These are phyloP conservation scores for Cryptosula pallasiana DNA, from an alignment of 2,888 invertebrate genomes.

Conservation along the genomic window DNA sequence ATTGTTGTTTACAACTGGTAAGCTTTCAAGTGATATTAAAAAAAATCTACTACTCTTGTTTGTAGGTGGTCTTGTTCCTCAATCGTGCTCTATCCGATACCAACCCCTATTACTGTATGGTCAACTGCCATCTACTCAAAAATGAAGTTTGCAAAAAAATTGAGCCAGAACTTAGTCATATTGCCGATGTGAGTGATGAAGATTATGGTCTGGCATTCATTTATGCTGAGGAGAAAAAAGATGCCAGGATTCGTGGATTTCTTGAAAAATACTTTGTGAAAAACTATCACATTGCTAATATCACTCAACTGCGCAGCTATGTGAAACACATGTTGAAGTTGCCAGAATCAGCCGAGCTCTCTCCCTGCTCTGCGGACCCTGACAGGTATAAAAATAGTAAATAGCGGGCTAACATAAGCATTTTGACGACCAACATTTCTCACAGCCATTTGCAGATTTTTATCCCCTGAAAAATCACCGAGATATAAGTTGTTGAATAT, in stretches of 20 bases:
- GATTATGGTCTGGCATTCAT: slow-evolving; percentile 19
- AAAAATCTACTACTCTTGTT: neutral
- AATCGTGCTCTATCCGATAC: slow-evolving; percentile 20
- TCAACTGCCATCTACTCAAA: slow-evolving; percentile 37
- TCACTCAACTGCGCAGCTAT: neutral
- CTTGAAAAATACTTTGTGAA: neutral
- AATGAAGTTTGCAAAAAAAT: slow-evolving; percentile 33
- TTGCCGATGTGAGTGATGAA: neutral
- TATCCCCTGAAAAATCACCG: no score
- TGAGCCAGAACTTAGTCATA: slow-evolving; percentile 16
- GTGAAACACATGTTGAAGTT: neutral
- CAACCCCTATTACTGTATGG: slow-evolving; percentile 34
- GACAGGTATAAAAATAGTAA: no score
- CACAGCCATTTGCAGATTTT: no score
- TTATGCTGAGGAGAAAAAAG: slow-evolving; percentile 19
- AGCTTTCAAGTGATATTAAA: no score
- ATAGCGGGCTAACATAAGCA: no score
- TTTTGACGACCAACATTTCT: no score
- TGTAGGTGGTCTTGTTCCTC: slow-evolving; percentile 14
- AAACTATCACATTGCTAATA: neutral
- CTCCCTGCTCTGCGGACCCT: neutral
- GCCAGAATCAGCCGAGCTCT: neutral
- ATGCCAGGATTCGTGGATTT: slow-evolving; percentile 10
- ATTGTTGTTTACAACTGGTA: no score
- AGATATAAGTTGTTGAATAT: no score